Evolutionary conservation across 2,797 vertebrate genomes (phyloP), one percentile per base, ranked within the genome.

Genomic region (Phylloscopus collybita): DNA sequence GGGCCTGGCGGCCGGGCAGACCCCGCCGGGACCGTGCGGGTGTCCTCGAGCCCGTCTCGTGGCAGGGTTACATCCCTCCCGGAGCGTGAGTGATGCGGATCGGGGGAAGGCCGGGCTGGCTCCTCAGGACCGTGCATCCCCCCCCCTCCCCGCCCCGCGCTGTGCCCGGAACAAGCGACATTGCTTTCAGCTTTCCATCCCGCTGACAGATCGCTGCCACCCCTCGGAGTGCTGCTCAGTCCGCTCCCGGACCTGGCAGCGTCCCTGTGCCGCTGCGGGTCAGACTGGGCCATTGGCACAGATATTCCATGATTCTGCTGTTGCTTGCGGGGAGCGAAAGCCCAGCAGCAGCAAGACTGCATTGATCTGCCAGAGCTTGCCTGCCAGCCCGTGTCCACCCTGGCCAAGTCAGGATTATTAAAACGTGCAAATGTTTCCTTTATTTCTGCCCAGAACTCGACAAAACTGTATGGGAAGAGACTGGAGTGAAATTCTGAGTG

Each of bases 111-210:
- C 45, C 13, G 22, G 25, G 8, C 5, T 26, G 74, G 47, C 20
- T 49, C n/a, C 40, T 40, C 16, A 4, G 60, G 18, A 36, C 15
- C 26, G 21, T 8, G 30, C 21, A 27, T 74, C 6, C 2, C 14
- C 20, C 1, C 38, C 38, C 38, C 38, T 38, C 38, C 38, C 38
- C 38, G 38, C 38, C 38, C 38, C 38, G 38, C 22, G 49, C 16
- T 19, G 21, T 36, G 49, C 10, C 38, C 67, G 0, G 4, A 34
- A 8, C 29, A 2, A 30, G n/a, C 1, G 51, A 38, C 36, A 0
- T 13, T n/a, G 38, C 21, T 18, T 23, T 0, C 44, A 0, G 3
- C 12, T 11, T 15, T 18, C 17, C 2, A 1, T 23, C 13, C 10
- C 38, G 10, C n/a, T 19, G 38, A 6, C 49, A 13, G 78, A 13